Evolutionary conservation across 2,113 vertebrate genomes (phyloP).

Genomic region (Myodes glareolus): DNA sequence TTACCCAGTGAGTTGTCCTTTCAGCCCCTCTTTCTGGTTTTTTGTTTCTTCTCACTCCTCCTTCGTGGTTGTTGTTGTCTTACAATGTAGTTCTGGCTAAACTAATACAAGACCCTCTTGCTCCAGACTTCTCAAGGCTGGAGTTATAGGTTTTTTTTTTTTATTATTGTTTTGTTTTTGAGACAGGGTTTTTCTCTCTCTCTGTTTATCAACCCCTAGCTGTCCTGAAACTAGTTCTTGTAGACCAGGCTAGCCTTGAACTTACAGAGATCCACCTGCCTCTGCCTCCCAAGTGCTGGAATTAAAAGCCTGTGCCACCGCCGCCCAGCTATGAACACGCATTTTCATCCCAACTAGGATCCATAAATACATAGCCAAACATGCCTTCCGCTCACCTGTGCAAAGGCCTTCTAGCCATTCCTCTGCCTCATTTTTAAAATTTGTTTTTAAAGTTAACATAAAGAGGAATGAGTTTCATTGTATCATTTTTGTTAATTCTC

Average conservation of each 20-base stretch:
- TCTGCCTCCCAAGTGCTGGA: too few species aligned
- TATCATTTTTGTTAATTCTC: neutral
- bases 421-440: neutral
- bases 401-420: neutral
- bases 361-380: too few species aligned
- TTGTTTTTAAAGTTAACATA: neutral
- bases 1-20: neutral
- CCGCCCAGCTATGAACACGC: too few species aligned
- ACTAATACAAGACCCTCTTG: neutral
- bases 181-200: too few species aligned
- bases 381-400: neutral
- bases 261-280: too few species aligned
- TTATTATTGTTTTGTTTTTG: too few species aligned
- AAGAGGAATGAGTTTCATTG: neutral
- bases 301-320: too few species aligned
- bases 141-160: neutral
- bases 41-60: too few species aligned
- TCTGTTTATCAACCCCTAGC: too few species aligned
- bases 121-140: neutral
- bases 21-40: neutral
- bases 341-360: neutral
- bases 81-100: neutral
- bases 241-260: too few species aligned
- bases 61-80: neutral
- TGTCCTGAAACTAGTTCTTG: too few species aligned